Evolutionary conservation across 2,113 vertebrate genomes (phyloP), one percentile per base, ranked within the genome.

Genomic region (Bujurquina vittata): DNA sequence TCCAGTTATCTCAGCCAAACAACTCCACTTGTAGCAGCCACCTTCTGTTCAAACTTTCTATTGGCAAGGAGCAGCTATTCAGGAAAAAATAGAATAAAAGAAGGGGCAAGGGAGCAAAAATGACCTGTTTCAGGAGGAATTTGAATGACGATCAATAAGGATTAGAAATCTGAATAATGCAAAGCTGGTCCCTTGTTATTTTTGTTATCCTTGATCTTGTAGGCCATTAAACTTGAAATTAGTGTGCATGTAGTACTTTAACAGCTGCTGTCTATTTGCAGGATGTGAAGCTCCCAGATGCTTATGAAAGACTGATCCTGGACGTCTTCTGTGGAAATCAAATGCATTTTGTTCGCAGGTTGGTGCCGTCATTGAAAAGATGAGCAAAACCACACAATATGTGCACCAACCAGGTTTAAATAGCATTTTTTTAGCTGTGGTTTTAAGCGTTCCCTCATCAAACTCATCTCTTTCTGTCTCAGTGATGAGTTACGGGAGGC

Each of bases 261-360:
- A 78, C 59, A 31, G 12, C 17, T 67, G n/a, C 5, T 17, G 1
- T 86, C 26, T 91, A 0, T 57, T 4, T 77, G 26, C 1, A 97
- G 97, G 95, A 96, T 3, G 95, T 97, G 91, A 97, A 96, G 87
- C 93, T 97, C 5, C 97, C 97, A 1, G 97, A 98, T 10, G 97
- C 97, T 0, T 98, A 98, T 0, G 97, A 98, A 91, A 95, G 15
- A 94, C 96, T 97, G 80, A 96, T 97, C 67, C 93, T 97, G 40
- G 97, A 97, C 0, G 97, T 97, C 59, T 97, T 97, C 94, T 97
- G 97, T 54, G 97, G 97, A 55, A 97, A 94, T 90, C 97, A 97
- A 93, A 97, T 97, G 96, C 97, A 97, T 90, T 97, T 97, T 17
- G 97, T 97, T 10, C 96, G 96, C 90, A 97, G 97, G 97, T 97